Percentiles rank a stretch among this genome's conserved stretches.
phyloP scores from a whole-genome alignment of 2,797 vertebrate genomes.

The Spheniscus humboldti region DNA sequence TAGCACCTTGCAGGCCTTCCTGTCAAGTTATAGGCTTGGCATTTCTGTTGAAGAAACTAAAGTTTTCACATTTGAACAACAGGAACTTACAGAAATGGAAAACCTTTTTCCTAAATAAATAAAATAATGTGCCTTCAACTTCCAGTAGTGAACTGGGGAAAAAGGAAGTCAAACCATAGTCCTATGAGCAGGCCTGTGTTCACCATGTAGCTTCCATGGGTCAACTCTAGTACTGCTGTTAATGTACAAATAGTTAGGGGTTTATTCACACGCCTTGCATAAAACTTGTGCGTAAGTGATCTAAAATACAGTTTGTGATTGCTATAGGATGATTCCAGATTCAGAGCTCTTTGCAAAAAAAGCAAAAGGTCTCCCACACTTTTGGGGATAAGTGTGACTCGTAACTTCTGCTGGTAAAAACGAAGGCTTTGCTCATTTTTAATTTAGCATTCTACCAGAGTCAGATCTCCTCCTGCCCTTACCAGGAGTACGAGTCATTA shows the following conservation, averaged over 20 bases:
- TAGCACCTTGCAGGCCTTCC: neutral
- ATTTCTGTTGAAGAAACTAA: neutral
- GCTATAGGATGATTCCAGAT: neutral
- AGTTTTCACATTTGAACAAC: neutral
- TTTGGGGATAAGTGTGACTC: neutral
- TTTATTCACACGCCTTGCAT: neutral
- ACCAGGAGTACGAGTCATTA: neutral
- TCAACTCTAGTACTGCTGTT: neutral
- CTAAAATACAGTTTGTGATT: neutral
- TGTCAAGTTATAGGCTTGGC: neutral
- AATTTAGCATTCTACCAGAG: neutral
- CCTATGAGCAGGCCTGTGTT: neutral
- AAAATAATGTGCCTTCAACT: neutral
- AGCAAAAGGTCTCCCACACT: rapidly evolving
- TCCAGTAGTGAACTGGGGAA: neutral
- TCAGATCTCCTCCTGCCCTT: neutral
- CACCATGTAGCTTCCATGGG: neutral
- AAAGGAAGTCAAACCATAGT: neutral
- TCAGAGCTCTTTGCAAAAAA: neutral
- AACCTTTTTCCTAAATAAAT: neutral
- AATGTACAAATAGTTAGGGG: neutral
- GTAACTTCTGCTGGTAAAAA: neutral
- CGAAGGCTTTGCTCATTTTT: neutral
- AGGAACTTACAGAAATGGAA: neutral
- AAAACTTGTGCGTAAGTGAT: neutral